Percentiles rank a stretch among this genome's conserved stretches.
These are phyloP conservation scores for Yponomeuta sedellus DNA, from an alignment of 2,888 invertebrate genomes.

Conservation along the genomic window DNA sequence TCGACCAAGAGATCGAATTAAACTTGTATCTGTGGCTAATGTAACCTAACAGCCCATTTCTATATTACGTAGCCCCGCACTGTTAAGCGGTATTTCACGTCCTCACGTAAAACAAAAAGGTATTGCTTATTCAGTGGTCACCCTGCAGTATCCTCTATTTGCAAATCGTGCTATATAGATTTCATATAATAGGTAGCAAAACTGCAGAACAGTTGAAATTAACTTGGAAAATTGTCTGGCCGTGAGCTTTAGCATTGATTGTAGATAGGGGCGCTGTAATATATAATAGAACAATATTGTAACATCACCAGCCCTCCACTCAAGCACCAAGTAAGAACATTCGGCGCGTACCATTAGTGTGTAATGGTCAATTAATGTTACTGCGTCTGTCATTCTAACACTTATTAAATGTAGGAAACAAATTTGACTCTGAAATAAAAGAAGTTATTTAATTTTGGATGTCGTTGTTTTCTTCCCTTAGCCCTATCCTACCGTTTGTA, in stretches of 20 bases:
- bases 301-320: slow-evolving; percentile 47
- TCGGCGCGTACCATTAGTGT: slow-evolving; percentile 64
- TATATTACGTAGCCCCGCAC: too few species aligned
- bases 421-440: slow-evolving; percentile 77
- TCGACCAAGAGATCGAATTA: too few species aligned
- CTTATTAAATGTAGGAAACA: slow-evolving; percentile 75
- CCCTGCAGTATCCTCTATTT: not conserved
- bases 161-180: too few species aligned
- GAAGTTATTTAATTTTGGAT: slow-evolving; percentile 77
- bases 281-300: slow-evolving; percentile 10
- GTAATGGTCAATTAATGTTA: slow-evolving; percentile 67
- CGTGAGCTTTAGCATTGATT: too few species aligned
- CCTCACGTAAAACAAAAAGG: not conserved
- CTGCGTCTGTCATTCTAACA: slow-evolving; percentile 71
- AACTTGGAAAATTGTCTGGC: too few species aligned
- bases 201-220: too few species aligned
- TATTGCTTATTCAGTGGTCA: not conserved
- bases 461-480: slow-evolving; percentile 55
- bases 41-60: too few species aligned
- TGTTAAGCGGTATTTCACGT: not conserved
- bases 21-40: too few species aligned
- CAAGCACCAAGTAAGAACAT: slow-evolving; percentile 58
- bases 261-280: too few species aligned
- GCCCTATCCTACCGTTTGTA: not conserved
- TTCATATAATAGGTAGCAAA: too few species aligned